phyloP scores from a whole-genome alignment of 2,888 invertebrate species.

The Agrilus mali region DNA sequence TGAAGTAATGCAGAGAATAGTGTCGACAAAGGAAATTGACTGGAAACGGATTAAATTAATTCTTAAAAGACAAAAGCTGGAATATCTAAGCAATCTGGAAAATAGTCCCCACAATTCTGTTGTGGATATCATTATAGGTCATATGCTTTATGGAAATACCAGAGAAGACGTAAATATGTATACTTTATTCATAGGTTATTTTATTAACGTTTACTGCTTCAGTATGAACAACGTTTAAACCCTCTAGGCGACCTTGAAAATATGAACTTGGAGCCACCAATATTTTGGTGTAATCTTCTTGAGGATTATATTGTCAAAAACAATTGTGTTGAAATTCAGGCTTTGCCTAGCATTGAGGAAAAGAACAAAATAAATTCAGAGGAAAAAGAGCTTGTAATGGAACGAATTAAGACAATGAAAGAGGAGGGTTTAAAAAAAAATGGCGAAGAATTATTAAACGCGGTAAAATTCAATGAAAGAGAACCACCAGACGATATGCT shows the following conservation, averaged over 20 bases:
- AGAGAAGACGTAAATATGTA: constrained; percentile 52
- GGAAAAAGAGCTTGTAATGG: constrained; percentile 58
- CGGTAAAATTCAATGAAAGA: constrained; percentile 64
- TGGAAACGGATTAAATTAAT: constrained; percentile 63
- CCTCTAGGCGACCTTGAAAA: constrained; percentile 47
- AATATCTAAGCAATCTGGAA: constrained; percentile 59
- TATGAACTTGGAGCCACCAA: constrained; percentile 45
- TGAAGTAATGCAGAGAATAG: constrained; percentile 36
- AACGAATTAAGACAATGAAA: constrained; percentile 52
- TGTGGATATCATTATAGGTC: constrained; percentile 66
- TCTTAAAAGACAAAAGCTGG: constrained; percentile 56
- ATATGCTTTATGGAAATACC: constrained; percentile 68
- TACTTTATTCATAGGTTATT: background rate
- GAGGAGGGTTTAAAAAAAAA: constrained; percentile 54
- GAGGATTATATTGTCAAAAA: constrained; percentile 54
- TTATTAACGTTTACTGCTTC: constrained; percentile 13
- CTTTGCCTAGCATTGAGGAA: constrained; percentile 50
- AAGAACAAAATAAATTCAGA: constrained; percentile 54
- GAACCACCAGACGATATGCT: constrained; percentile 60
- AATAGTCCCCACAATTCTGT: constrained; percentile 63
- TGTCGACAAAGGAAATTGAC: constrained; percentile 46
- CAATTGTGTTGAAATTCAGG: constrained; percentile 48
- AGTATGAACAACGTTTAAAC: constrained; percentile 60
- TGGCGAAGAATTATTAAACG: constrained; percentile 46
- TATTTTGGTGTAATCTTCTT: constrained; percentile 63